These are phyloP conservation scores for Diplazon laetatorius DNA, from an alignment of 2,888 invertebrate genomes.

Conservation along the genomic window DNA sequence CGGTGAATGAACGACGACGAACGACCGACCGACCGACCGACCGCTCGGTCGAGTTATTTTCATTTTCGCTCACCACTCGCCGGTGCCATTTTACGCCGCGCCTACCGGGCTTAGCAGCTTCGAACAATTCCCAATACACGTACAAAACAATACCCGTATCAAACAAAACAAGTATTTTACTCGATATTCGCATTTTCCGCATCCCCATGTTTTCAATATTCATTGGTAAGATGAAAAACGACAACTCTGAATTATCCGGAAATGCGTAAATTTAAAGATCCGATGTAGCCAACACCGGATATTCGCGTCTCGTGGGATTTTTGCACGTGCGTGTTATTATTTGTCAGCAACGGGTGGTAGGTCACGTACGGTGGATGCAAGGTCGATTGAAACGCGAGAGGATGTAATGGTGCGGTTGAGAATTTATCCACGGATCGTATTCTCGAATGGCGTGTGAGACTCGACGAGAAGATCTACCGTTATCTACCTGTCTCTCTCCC, in stretches of 20 bases:
- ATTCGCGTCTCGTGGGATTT: neutral
- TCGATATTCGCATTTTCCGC: conserved; percentile 22
- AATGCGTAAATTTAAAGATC: no score
- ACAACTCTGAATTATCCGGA: no score
- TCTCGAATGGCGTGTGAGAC: conserved; percentile 49
- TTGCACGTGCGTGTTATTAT: conserved; percentile 29
- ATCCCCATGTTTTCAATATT: neutral
- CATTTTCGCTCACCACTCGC: no score
- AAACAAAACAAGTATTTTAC: conserved; percentile 28
- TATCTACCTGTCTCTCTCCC: no score
- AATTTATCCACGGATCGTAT: conserved; percentile 61
- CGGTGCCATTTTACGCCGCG: conserved; percentile 54
- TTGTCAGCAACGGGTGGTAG: conserved; percentile 29
- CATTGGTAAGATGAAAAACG: no score
- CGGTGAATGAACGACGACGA: conserved; percentile 17
- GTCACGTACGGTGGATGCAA: conserved; percentile 44
- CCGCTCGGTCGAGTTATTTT: conserved; percentile 52
- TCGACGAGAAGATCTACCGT: neutral
- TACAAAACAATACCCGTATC: neutral
- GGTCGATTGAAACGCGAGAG: conserved; percentile 54
- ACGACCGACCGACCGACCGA: no score
- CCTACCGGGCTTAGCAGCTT: no score
- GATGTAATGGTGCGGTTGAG: conserved; percentile 61
- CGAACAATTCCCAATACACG: conserved; percentile 47
- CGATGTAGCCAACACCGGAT: conserved; percentile 36